phyloP scores from a whole-genome alignment of 2,113 vertebrate species.

The Chionomys nivalis region DNA sequence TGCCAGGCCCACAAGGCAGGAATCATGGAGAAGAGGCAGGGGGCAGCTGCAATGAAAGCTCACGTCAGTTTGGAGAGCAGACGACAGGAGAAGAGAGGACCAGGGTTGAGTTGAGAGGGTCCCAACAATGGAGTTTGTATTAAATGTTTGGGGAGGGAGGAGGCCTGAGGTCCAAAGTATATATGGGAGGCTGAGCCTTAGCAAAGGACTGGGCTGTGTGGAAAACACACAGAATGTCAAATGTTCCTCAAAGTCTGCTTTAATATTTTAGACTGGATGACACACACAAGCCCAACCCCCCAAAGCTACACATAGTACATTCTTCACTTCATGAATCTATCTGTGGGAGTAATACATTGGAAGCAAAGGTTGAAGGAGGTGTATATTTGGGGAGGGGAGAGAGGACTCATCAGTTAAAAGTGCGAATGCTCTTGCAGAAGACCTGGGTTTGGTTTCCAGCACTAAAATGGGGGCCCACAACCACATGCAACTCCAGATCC shows the following conservation, averaged over 20 bases:
- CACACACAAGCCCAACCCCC: not conserved
- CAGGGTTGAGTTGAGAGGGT: not conserved
- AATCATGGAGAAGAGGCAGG: constrained; percentile 65
- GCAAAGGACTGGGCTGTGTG: not conserved
- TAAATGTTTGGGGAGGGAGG: not conserved
- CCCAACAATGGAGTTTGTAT: not conserved
- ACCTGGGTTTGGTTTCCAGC: too few relatives aligned
- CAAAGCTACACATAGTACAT: not conserved
- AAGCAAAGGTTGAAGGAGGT: not conserved
- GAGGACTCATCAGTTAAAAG: not conserved
- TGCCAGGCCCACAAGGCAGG: constrained; percentile 45
- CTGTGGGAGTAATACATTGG: not conserved
- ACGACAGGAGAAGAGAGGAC: not conserved
- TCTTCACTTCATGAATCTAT: not conserved
- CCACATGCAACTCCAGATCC: too few relatives aligned
- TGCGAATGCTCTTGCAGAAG: not conserved
- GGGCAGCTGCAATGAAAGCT: constrained; percentile 12
- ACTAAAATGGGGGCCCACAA: not conserved
- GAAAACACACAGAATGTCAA: not conserved
- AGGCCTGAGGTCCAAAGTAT: accelerated
- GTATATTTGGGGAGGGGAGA: not conserved
- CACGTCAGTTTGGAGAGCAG: constrained; percentile 9
- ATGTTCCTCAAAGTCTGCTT: not conserved
- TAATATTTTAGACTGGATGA: not conserved
- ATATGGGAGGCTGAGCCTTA: accelerated